Base-by-base conservation (phyloP, 2,888 invertebrate genomes). In the Hydrotaea cyrtoneurina region DNA sequence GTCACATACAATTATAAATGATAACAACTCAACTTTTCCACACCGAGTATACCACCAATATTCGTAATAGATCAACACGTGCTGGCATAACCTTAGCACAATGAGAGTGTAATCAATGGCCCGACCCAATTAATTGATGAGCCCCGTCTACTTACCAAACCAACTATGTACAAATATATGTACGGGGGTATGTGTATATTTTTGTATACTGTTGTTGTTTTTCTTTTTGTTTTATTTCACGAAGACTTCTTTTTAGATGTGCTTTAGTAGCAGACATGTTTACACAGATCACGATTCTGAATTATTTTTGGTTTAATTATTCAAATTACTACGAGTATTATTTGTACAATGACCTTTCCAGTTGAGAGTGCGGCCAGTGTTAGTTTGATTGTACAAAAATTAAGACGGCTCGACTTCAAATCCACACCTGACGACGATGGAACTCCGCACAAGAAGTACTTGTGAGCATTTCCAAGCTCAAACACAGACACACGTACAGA, bases 341-440 rank as follows among this genome's bases (percentile, higher is more conserved):
- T 2, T 57, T 66, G 82, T 82, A 78, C 78, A 82, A 74, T 82
- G 78, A 82, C 78, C 78, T 78, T n/a, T 82, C 26, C 59, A 10
- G 26, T 39, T 39, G 13, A 39, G 13, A 46, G 19, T 73, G 46
- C 39, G 39, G 46, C 17, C 17, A 23, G 36, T 66, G 31, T 57
- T 36, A 43, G 66, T 57, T 69, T 69, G 62, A 55, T 64, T 55
- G 21, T 26, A 64, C 53, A 59, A 17, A 46, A 64, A 72, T 72
- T 57, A 55, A 50, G 23, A 59, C 23, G 46, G 31, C 21, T 19
- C 64, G 7, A 19, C 46, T 74, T 43, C 43, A 55, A 74, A 53
- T 77, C 55, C 77, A 77, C 77, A 77, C 69, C 66, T 77, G 77
- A 57, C 69, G 66, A 13, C 7, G 23, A 39, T 59, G 66, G 19